phyloP scores from a whole-genome alignment of 2,113 vertebrate species.

The Ctenomys sociabilis region DNA sequence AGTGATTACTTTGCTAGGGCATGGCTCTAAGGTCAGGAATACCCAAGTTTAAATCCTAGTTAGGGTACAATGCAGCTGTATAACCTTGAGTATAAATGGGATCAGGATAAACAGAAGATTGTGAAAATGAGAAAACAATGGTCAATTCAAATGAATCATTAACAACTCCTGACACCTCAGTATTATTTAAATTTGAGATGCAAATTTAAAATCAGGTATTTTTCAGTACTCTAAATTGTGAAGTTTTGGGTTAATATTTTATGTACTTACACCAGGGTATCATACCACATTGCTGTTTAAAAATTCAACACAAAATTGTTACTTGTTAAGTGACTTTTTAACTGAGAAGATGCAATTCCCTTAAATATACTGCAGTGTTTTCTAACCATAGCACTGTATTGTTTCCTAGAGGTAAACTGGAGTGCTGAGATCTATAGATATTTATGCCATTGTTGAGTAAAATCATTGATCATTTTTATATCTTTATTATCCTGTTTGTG shows the following conservation, averaged over 20 bases:
- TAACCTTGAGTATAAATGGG: not conserved
- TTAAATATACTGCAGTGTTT: not conserved
- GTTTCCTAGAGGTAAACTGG: not conserved
- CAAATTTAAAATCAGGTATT: not conserved
- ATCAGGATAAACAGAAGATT: not conserved
- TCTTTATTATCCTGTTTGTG: not conserved
- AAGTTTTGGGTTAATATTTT: not conserved
- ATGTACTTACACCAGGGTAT: not conserved
- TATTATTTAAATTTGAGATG: conserved; percentile 16
- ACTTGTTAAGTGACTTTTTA: not conserved
- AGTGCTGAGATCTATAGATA: not conserved
- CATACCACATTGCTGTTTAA: not conserved
- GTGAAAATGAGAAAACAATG: conserved; percentile 16
- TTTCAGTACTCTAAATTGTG: not conserved
- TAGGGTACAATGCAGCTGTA: not conserved
- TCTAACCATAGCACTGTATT: conserved; percentile 2
- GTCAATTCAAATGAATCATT: not conserved
- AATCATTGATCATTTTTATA: not conserved
- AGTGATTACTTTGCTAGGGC: not conserved
- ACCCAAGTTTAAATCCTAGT: not conserved
- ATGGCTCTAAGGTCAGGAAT: not conserved
- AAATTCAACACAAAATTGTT: not conserved
- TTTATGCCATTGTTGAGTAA: not conserved
- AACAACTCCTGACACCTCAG: not conserved
- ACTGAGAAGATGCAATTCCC: not conserved